These are phyloP conservation scores for Parauchenoglanis punctatus DNA, from an alignment of 2,797 vertebrate genomes.

Conservation along the genomic window DNA sequence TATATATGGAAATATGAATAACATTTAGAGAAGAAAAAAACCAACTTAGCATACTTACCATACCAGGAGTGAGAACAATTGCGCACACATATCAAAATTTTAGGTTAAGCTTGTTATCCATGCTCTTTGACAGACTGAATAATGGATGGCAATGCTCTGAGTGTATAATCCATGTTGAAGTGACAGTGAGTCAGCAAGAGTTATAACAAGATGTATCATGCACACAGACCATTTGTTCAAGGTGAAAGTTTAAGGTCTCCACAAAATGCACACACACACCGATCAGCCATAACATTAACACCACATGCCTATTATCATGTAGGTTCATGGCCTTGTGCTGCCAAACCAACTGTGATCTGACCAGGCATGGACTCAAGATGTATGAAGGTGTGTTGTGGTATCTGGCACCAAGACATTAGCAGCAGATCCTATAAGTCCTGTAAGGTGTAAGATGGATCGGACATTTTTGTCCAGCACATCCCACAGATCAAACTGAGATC, in stretches of 20 bases:
- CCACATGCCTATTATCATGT: not conserved
- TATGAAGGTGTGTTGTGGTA: too few species aligned
- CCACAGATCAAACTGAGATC: too few species aligned
- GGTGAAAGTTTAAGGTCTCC: too few species aligned
- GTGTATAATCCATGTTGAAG: conserved; percentile 33
- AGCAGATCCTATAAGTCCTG: too few species aligned
- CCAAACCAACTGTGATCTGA: too few species aligned
- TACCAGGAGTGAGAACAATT: not conserved
- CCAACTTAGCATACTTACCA: not conserved
- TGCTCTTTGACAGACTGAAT: conserved; percentile 1
- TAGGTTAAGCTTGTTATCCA: conserved; percentile 22
- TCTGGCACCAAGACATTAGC: too few species aligned
- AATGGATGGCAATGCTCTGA: conserved; percentile 27
- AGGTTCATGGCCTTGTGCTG: too few species aligned
- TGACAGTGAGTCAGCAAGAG: conserved; percentile 14
- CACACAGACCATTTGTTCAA: not conserved
- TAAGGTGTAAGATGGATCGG: too few species aligned
- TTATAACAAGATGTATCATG: not conserved
- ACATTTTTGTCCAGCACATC: too few species aligned
- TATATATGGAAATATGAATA: not conserved
- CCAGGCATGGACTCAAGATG: too few species aligned
- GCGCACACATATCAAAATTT: not conserved
- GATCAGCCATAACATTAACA: too few species aligned
- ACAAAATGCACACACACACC: not conserved
- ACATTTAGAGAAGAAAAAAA: not conserved